These are phyloP conservation scores for Diplodus sargus DNA, from an alignment of 2,797 vertebrate species.

Conservation along the genomic window DNA sequence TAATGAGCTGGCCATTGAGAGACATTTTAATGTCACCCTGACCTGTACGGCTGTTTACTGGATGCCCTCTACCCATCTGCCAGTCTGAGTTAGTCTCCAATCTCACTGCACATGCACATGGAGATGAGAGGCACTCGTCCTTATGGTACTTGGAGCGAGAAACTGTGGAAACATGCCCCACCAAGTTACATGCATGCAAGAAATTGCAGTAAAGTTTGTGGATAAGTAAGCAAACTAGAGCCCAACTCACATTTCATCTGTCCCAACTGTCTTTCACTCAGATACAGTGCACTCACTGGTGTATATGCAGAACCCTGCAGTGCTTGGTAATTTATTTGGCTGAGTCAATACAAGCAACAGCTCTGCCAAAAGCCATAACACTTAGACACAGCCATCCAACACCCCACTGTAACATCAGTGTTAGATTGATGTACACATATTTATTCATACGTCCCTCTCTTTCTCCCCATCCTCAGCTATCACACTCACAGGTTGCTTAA, in stretches of 20 bases:
- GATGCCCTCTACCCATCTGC: constrained; percentile 76
- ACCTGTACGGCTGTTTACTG: constrained; percentile 68
- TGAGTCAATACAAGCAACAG: constrained; percentile 4
- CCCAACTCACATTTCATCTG: background rate
- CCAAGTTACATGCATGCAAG: background rate
- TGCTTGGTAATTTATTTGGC: constrained; percentile 26
- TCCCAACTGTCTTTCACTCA: background rate
- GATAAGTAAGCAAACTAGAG: background rate
- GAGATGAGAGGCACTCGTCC: constrained; percentile 42
- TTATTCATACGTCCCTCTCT: constrained; percentile 17
- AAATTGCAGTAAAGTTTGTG: background rate
- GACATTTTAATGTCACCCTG: constrained; percentile 71
- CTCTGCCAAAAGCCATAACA: constrained; percentile 37
- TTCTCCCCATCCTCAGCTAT: constrained; percentile 11
- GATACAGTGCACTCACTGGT: background rate
- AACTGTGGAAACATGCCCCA: constrained; percentile 14
- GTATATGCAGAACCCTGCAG: background rate
- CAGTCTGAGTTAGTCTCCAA: constrained; percentile 66
- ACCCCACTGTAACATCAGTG: background rate
- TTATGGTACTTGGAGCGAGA: constrained; percentile 14
- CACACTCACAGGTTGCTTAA: constrained; percentile 22
- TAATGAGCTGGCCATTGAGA: constrained; percentile 57
- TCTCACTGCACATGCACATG: constrained; percentile 43
- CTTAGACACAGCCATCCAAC: constrained; percentile 24
- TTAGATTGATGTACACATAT: constrained; percentile 11